Conservation (phyloP, 1,140 invertebrate species). For the Cydia splendana region DNA sequence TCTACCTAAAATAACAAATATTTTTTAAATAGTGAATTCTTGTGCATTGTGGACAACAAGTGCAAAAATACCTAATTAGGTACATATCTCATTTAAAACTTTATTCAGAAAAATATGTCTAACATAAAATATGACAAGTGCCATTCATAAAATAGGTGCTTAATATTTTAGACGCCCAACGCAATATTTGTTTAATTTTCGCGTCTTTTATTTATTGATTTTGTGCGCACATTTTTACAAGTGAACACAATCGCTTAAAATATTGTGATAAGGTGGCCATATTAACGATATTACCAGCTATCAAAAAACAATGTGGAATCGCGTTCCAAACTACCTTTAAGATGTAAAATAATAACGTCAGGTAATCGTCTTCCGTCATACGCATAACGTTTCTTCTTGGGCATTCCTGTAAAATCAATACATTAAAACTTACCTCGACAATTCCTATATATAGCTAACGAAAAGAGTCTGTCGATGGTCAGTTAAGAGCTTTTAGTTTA, state of each 20-base stretch:
- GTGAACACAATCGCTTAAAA: background rate
- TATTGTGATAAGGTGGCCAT: background rate
- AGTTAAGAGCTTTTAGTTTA: too few species aligned
- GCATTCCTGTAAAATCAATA: constrained; percentile 54
- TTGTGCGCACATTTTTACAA: background rate
- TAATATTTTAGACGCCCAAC: background rate
- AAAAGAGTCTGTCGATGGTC: too few species aligned
- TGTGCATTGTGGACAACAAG: too few species aligned
- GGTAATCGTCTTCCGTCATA: constrained; percentile 71
- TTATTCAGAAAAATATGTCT: too few species aligned
- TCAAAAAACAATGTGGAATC: background rate
- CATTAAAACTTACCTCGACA: background rate
- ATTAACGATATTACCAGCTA: background rate
- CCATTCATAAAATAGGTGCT: background rate
- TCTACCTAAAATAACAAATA: too few species aligned
- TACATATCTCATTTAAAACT: too few species aligned
- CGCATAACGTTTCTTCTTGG: constrained; percentile 61
- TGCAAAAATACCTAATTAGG: too few species aligned
- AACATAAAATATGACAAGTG: background rate
- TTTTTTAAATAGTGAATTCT: too few species aligned
- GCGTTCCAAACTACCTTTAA: constrained; percentile 62
- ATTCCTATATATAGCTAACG: too few species aligned
- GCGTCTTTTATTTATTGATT: background rate
- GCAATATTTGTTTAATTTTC: background rate
- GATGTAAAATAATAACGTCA: constrained; percentile 72